Evolutionary conservation across 1,140 invertebrate genomes (phyloP), one percentile per base, ranked within the genome.

Genomic region (Babylonia areolata): DNA sequence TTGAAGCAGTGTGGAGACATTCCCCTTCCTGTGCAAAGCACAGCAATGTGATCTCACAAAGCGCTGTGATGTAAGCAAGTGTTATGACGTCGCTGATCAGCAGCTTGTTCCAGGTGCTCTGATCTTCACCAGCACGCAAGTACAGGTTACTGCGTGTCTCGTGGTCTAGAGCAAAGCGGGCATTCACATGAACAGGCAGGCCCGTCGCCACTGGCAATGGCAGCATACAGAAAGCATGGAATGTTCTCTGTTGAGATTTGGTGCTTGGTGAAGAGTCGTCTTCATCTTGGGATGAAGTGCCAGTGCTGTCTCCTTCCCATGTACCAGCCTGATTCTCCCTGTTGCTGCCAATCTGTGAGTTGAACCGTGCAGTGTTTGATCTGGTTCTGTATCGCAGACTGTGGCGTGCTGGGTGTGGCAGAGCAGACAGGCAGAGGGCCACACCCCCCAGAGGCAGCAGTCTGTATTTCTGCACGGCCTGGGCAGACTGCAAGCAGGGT

Each of bases 131-230:
- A 31, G 89, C 78, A 35, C 69, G 75, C 9, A 87, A 81, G 91
- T 92, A 93, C 11, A 94, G 75, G 81, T 87, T 89, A 51, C 92
- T 81, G 78, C 93, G 87, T 28, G 91, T 86, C 85, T 93, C 93
- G 78, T 92, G 88, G 79, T 93, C 93, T 20, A 94, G 80, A 31
- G 91, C 92, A 90, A 94, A 94, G 84, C 92, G 91, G 11, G 91
- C 93, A 90, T 94, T 93, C 20, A 94, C 87, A 64, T 94, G 90
- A n/a, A 93, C 88, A 35, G 93, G 93, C n/a, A 94, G 75, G 15
- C 91, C 90, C 28, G 92, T 93, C n/a, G 89, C 54, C 15, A 91
- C 85, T 33, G 93, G 92, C 5, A 93, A 86, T 12, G 93, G 93
- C 20, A 94, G 89, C 85, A 91, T 93, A 79, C 93, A 94, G 88